These are phyloP conservation scores for Tetanocera ferruginea DNA, from an alignment of 2,888 invertebrate species.

Conservation along the genomic window DNA sequence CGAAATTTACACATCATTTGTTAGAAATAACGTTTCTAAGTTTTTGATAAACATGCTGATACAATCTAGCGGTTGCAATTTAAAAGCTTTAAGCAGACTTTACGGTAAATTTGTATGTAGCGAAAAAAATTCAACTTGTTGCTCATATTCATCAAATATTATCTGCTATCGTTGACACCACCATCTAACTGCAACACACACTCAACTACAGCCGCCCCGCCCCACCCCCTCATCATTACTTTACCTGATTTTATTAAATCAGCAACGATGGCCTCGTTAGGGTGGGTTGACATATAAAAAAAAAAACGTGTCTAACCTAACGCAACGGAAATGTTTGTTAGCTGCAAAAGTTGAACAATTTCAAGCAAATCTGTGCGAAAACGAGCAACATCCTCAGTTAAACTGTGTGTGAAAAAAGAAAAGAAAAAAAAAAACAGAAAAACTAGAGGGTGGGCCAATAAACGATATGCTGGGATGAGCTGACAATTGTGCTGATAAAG, in stretches of 20 bases:
- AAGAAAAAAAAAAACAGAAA: not conserved
- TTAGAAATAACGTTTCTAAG: too few relatives aligned
- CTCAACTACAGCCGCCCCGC: too few relatives aligned
- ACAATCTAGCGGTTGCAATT: too few relatives aligned
- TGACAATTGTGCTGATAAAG: not conserved
- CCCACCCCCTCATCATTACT: too few relatives aligned
- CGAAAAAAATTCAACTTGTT: not conserved
- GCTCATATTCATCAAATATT: not conserved
- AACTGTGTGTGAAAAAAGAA: not conserved
- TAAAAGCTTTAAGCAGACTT: too few relatives aligned
- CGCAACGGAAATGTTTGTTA: not conserved
- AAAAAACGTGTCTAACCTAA: not conserved
- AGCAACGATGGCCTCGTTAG: too few relatives aligned
- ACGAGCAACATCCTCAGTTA: slow-evolving; percentile 6
- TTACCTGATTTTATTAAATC: too few relatives aligned
- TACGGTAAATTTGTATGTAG: too few relatives aligned
- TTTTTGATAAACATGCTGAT: too few relatives aligned
- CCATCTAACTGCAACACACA: not conserved
- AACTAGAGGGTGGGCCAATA: not conserved
- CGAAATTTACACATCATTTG: too few relatives aligned
- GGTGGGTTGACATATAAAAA: too few relatives aligned
- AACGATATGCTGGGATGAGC: not conserved
- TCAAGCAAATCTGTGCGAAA: slow-evolving; percentile 17
- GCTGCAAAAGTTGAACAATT: not conserved
- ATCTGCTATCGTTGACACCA: not conserved